These are phyloP conservation scores for Eupithecia inturbata DNA, from an alignment of 2,888 invertebrate genomes.

Conservation along the genomic window DNA sequence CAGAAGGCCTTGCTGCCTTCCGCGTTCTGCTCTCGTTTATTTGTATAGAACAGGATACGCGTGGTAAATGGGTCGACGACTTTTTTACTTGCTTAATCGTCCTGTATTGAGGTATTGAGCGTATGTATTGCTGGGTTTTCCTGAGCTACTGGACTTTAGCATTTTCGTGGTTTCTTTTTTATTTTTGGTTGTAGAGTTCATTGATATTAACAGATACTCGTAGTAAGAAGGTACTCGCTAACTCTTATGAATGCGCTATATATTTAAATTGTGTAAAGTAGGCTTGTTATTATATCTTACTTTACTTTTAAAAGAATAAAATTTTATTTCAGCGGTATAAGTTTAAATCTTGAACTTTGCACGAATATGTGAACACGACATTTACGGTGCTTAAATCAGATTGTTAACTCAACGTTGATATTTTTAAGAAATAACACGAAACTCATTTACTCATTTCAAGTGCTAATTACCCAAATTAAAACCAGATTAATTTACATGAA, in stretches of 20 bases:
- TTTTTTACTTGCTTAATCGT: background rate
- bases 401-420: background rate
- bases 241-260: background rate
- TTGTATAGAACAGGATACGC: slow-evolving; percentile 22
- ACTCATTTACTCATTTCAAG: slow-evolving; percentile 20
- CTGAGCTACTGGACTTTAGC: background rate
- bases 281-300: background rate
- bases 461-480: slow-evolving; percentile 39
- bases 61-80: slow-evolving; percentile 17
- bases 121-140: background rate
- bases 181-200: background rate
- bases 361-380: background rate
- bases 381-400: too few relatives aligned
- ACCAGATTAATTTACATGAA: slow-evolving; percentile 38
- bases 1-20: slow-evolving; percentile 29
- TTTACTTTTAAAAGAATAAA: background rate
- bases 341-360: background rate
- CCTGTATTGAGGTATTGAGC: background rate
- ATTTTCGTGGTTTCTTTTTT: background rate
- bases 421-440: slow-evolving; percentile 8
- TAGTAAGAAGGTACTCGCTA: background rate
- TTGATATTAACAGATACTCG: background rate
- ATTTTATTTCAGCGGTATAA: background rate
- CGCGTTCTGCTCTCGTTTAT: slow-evolving; percentile 30
- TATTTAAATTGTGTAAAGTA: background rate